Base-by-base conservation (phyloP, 2,113 vertebrate species). In the Pedetes capensis region DNA sequence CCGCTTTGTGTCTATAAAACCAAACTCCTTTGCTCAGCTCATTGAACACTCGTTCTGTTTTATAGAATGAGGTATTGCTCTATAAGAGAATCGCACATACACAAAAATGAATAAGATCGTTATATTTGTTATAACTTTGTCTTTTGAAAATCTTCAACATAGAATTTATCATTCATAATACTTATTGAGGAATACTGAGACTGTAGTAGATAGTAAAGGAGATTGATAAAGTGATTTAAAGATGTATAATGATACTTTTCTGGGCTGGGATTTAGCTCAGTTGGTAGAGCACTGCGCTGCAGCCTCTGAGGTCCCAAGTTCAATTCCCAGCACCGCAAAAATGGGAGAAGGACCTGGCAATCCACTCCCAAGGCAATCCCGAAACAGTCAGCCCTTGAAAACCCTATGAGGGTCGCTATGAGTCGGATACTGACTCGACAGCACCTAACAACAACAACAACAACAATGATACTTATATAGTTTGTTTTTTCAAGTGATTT, bases 171-270 rank as follows among this genome's bases (percentile, higher is more conserved):
- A 79, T 68, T 87, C n/a, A 47, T 2, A 37, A 27, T 53, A 74
- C 51, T 86, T 79, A 69, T 27, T 87, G 37, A 39, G 92, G 59
- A 86, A 27, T 87, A 53, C 27, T 57, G 34, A 95, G 39, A 87
- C 27, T 79, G 1, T 44, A 63, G 32, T 55, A 78, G 29, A 61
- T 2, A 72, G 14, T 75, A 81, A 64, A 93, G 59, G n/a, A 81
- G 27, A 37, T 23, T 91, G 63, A 95, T 82, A 76, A 84, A 88
- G 13, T 75, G 59, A 51, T 79, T 82, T 93, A n/a, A 86, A 91
- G n/a, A 51, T 72, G 69, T 2, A 14, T 9, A 79, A 0, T 51
- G 66, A 39, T 79, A 63, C n/a, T n/a, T n/a, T n/a, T n/a, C n/a
- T n/a, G n/a, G n/a, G n/a, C n/a, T n/a, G n/a, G n/a, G n/a, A n/a